phyloP scores from a whole-genome alignment of 1,140 invertebrate species.

The Sycophila sp. region DNA sequence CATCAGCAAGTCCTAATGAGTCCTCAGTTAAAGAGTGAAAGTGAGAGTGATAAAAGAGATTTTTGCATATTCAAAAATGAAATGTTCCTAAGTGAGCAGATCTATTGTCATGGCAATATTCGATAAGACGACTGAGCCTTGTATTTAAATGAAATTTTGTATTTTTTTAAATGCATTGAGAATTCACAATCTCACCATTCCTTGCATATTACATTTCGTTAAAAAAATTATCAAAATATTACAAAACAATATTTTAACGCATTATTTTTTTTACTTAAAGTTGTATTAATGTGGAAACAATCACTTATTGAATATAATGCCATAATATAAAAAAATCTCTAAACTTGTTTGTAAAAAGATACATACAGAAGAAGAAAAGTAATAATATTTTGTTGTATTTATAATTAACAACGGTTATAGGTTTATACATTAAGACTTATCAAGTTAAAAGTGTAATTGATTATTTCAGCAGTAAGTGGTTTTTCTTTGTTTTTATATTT shows the following conservation, averaged over 20 bases:
- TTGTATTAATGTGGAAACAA: conserved; percentile 17
- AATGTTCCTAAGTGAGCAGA: conserved; percentile 48
- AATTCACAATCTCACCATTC: no score
- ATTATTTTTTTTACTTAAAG: no score
- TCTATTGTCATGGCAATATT: conserved; percentile 53
- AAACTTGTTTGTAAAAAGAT: conserved; percentile 25
- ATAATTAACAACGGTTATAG: conserved; percentile 40
- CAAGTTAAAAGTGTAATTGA: conserved; percentile 15
- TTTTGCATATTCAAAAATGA: conserved; percentile 46
- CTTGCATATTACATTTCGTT: neutral
- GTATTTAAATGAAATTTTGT: conserved; percentile 28
- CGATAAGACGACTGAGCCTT: conserved; percentile 46
- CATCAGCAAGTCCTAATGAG: conserved; percentile 7
- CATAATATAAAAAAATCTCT: conserved; percentile 40
- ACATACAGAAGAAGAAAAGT: neutral
- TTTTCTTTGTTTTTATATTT: conserved; percentile 18
- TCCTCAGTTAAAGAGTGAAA: conserved; percentile 27
- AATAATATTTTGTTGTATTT: conserved; percentile 18
- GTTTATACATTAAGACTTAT: conserved; percentile 32
- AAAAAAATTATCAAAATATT: conserved; percentile 29
- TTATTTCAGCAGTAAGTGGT: neutral
- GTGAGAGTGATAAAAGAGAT: conserved; percentile 42
- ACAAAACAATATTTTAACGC: no score
- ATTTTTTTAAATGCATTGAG: conserved; percentile 21
- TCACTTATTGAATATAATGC: conserved; percentile 46